Base-by-base conservation (phyloP, 2,113 vertebrate genomes). In the Neodon shergylaensis region DNA sequence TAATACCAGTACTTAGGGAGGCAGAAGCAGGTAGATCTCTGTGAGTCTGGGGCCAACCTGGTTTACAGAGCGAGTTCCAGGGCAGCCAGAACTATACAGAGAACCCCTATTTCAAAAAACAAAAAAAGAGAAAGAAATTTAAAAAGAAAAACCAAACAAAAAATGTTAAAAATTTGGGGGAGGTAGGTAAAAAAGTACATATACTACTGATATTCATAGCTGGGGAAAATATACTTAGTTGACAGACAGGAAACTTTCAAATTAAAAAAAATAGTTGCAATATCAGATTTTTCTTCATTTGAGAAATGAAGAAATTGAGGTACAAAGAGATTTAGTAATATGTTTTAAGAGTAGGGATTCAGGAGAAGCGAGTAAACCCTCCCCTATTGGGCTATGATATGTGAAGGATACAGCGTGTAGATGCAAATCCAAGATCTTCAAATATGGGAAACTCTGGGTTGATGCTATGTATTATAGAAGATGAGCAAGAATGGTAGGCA, bases 201-300 rank as follows among this genome's bases (percentile, higher is more conserved):
- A 97, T 98, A 95, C 70, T 96, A 98, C 98, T 98, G 98, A 98
- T 98, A 98, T 98, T 98, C 98, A 98, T 98, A 98, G 77, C 19
- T 7, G 94, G 91, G 76, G 84, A 95, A 97, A 98, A 98, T 98
- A 94, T 97, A 95, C 97, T 98, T 87, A 54, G 52, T 54, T 54
- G 14, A 17, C 52, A 54, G 7, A 97, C 97, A 98, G 98, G 97
- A 98, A 98, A 97, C 98, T 98, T 98, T 96, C 97, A 98, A 97
- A 98, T 73, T 95, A 85, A 5, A 42, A 10, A 89, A 49, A 87
- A 47, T 58, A 79, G 16, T 82, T 92, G n/a, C 21, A 61, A 79
- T 89, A 66, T 70, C 63, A 84, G 17, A 94, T 92, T 94, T 95
- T 26, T 94, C 22, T 96, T 96, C 26, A 79, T 91, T 58, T 97